Conservation (phyloP, 2,113 vertebrate species). For the Kryptolebias marmoratus region DNA sequence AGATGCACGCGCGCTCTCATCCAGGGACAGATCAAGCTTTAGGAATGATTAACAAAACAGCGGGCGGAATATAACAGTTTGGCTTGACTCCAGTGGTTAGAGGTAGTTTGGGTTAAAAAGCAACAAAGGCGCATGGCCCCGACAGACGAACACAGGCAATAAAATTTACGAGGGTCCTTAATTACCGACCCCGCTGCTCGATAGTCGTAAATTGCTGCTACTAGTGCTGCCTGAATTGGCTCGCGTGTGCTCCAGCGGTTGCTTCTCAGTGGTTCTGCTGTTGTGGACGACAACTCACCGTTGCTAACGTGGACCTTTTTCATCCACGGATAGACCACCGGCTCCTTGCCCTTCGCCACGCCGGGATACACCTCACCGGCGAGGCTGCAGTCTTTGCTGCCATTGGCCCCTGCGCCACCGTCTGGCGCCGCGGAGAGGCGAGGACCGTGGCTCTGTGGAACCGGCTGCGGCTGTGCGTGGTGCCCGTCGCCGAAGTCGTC, state of each 20-base stretch:
- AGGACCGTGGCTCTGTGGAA: slow-evolving; percentile 85
- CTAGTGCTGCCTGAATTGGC: slow-evolving; percentile 72
- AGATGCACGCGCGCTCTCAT: slow-evolving; percentile 82
- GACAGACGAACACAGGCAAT: slow-evolving; percentile 91
- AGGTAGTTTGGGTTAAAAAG: slow-evolving; percentile 86
- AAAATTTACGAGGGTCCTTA: slow-evolving; percentile 98
- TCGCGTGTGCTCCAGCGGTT: slow-evolving; percentile 62
- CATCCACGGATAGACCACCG: slow-evolving; percentile 99
- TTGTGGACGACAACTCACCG: slow-evolving; percentile 86
- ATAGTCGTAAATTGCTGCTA: slow-evolving; percentile 93
- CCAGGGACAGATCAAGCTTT: slow-evolving; percentile 79
- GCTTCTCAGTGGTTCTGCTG: slow-evolving; percentile 58
- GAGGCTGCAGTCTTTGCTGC: slow-evolving; percentile 87
- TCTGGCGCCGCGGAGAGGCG: slow-evolving; percentile 78
- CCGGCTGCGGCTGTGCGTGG: slow-evolving; percentile 81
- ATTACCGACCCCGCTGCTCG: slow-evolving; percentile 96
- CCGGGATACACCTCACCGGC: slow-evolving; percentile 84
- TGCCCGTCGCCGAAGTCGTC: slow-evolving; percentile 82
- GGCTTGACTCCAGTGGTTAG: slow-evolving; percentile 82
- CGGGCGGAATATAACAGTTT: slow-evolving; percentile 81
- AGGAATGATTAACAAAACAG: slow-evolving; percentile 85
- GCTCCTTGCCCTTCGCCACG: slow-evolving; percentile 91
- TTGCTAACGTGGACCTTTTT: slow-evolving; percentile 97
- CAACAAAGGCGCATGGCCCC: slow-evolving; percentile 92
- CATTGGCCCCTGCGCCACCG: slow-evolving; percentile 83